Evolutionary conservation across 2,113 vertebrate genomes (phyloP).

Genomic region (Hydropotes inermis): DNA sequence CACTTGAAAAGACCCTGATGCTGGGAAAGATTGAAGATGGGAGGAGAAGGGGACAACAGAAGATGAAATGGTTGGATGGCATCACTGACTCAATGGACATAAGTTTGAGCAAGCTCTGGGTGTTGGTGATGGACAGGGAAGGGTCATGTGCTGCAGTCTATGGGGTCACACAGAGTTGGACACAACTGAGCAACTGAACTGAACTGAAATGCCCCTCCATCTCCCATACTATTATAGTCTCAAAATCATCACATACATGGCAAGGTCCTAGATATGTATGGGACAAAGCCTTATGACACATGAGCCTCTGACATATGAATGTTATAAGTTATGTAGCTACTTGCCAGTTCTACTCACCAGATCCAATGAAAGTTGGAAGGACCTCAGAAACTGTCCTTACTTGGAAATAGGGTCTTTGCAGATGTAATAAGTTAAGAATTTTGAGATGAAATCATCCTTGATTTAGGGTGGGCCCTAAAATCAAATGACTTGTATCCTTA

Average conservation of each 20-base stretch:
- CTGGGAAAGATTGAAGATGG: too few relatives aligned
- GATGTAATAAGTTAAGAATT: background rate
- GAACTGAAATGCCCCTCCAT: background rate
- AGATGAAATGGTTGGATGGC: too few relatives aligned
- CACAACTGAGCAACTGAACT: too few relatives aligned
- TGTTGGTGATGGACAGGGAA: too few relatives aligned
- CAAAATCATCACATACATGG: background rate
- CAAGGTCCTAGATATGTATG: background rate
- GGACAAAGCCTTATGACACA: background rate
- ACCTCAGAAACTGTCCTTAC: background rate
- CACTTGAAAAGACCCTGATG: too few relatives aligned
- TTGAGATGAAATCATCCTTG: background rate
- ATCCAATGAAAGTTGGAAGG: background rate
- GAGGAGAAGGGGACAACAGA: too few relatives aligned
- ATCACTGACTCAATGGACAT: too few relatives aligned
- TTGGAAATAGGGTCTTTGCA: background rate
- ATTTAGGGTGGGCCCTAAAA: background rate
- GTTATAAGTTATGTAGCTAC: background rate
- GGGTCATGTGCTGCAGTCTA: too few relatives aligned
- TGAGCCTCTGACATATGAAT: background rate
- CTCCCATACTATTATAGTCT: background rate
- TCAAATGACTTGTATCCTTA: background rate
- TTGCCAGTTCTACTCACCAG: background rate
- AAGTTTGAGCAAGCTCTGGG: too few relatives aligned
- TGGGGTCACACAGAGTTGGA: too few relatives aligned